These are phyloP conservation scores for Indicator indicator DNA, from an alignment of 2,113 vertebrate species.

Conservation along the genomic window DNA sequence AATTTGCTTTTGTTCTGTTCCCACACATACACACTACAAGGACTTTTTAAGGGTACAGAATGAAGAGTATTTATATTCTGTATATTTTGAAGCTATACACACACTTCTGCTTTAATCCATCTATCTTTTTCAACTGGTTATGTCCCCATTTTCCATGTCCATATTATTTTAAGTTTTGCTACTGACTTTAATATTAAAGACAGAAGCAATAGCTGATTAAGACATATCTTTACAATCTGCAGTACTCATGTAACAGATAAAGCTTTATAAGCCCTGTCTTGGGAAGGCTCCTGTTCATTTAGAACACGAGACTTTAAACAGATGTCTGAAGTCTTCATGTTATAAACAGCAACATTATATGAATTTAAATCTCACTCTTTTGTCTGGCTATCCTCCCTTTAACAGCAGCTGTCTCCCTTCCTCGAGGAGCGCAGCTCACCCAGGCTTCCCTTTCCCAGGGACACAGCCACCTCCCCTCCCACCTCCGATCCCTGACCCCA, in stretches of 20 bases:
- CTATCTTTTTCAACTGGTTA: not conserved
- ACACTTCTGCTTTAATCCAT: not conserved
- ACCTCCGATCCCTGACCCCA: not conserved
- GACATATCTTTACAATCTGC: conserved; percentile 44
- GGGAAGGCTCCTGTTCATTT: conserved; percentile 59
- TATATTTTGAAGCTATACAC: not conserved
- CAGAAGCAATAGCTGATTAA: conserved; percentile 52
- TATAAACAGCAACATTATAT: conserved; percentile 61
- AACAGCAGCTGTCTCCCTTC: conserved; percentile 31
- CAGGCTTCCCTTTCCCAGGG: not conserved
- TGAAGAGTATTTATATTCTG: not conserved
- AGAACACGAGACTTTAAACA: conserved; percentile 53
- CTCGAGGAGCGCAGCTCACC: not conserved
- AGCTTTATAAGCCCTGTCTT: conserved; percentile 16
- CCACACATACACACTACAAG: not conserved
- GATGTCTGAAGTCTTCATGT: conserved; percentile 66
- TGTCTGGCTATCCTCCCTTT: conserved; percentile 43
- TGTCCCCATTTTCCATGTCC: not conserved
- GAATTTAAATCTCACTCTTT: conserved; percentile 68
- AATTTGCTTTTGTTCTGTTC: conserved; percentile 12
- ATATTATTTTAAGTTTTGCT: not conserved
- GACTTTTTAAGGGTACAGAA: conserved; percentile 15
- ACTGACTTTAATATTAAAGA: conserved; percentile 28
- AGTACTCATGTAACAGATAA: not conserved
- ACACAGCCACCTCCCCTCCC: not conserved